Evolutionary conservation across 2,888 invertebrate species (phyloP).

Genomic region (Lasioglossum malachurum): DNA sequence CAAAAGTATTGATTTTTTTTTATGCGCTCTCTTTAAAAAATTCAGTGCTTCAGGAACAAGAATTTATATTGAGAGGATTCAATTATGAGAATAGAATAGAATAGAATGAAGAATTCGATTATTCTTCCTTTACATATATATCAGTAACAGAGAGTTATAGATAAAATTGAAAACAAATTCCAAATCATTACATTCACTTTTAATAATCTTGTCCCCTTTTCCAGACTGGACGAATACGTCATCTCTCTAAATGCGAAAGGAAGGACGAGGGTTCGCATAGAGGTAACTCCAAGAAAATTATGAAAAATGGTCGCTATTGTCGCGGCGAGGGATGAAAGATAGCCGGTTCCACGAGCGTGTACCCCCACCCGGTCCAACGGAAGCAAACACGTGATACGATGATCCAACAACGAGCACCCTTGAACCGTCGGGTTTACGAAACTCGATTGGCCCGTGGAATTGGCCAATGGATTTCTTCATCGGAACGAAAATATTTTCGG

Average conservation of each 20-base stretch:
- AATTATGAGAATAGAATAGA: too few species aligned
- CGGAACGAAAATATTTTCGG: constrained; percentile 18
- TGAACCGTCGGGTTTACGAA: constrained; percentile 5
- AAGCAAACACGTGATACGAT: not conserved
- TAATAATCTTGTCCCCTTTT: not conserved
- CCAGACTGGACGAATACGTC: not conserved
- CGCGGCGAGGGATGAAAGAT: not conserved
- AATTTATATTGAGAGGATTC: too few species aligned
- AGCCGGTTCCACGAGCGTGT: not conserved
- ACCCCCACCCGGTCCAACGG: not conserved
- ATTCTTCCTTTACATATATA: too few species aligned
- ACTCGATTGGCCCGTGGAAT: not conserved
- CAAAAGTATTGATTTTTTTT: not conserved
- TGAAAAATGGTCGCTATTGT: not conserved
- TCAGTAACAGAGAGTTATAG: too few species aligned
- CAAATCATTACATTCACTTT: too few species aligned
- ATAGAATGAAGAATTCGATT: too few species aligned
- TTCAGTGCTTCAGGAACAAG: not conserved
- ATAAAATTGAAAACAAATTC: too few species aligned
- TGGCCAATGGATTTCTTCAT: constrained; percentile 7
- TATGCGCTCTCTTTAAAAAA: not conserved
- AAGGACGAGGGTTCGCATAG: not conserved
- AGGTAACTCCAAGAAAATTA: not conserved
- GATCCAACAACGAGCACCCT: not conserved
- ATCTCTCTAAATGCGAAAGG: not conserved